phyloP scores from a whole-genome alignment of 2,888 invertebrate genomes.

The Drosophila prolongata region DNA sequence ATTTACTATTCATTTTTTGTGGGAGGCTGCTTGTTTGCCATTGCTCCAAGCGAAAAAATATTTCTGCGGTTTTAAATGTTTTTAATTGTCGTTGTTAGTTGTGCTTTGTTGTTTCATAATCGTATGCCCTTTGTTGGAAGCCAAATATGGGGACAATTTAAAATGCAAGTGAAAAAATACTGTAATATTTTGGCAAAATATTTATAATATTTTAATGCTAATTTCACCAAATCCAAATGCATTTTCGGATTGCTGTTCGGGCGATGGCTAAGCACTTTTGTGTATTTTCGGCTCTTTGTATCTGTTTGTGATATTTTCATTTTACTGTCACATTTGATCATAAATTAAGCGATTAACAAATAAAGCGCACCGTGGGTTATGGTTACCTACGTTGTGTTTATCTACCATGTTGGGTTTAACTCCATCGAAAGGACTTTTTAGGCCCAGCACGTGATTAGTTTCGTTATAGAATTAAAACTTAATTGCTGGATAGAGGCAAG shows the following conservation, averaged over 20 bases:
- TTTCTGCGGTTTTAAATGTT: slow-evolving; percentile 69
- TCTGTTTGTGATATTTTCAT: slow-evolving; percentile 81
- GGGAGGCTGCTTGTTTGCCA: slow-evolving; percentile 27
- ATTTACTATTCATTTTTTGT: slow-evolving; percentile 45
- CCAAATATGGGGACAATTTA: slow-evolving; percentile 42
- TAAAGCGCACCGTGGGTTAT: slow-evolving; percentile 35
- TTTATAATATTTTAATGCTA: slow-evolving; percentile 82
- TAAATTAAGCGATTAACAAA: slow-evolving; percentile 79
- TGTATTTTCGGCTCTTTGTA: slow-evolving; percentile 45
- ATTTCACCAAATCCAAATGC: slow-evolving; percentile 72
- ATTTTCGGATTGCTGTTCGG: slow-evolving; percentile 32
- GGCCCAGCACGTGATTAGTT: slow-evolving; percentile 13
- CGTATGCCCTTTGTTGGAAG: slow-evolving; percentile 60
- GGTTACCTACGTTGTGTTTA: slow-evolving; percentile 9
- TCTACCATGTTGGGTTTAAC: slow-evolving; percentile 1
- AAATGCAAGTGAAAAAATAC: slow-evolving; percentile 32
- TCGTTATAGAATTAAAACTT: slow-evolving; percentile 5
- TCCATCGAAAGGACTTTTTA: slow-evolving; percentile 14
- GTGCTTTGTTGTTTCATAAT: slow-evolving; percentile 51
- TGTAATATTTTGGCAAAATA: slow-evolving; percentile 81
- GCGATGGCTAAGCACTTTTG: slow-evolving; percentile 47
- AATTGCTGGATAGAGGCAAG: slow-evolving; percentile 2
- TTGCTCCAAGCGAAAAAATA: slow-evolving; percentile 37
- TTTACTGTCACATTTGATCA: slow-evolving; percentile 82
- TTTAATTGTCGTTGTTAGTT: slow-evolving; percentile 62